Percentiles rank a stretch among this genome's conserved stretches.
phyloP scores from a whole-genome alignment of 2,797 vertebrate species.

The Phoebastria nigripes region DNA sequence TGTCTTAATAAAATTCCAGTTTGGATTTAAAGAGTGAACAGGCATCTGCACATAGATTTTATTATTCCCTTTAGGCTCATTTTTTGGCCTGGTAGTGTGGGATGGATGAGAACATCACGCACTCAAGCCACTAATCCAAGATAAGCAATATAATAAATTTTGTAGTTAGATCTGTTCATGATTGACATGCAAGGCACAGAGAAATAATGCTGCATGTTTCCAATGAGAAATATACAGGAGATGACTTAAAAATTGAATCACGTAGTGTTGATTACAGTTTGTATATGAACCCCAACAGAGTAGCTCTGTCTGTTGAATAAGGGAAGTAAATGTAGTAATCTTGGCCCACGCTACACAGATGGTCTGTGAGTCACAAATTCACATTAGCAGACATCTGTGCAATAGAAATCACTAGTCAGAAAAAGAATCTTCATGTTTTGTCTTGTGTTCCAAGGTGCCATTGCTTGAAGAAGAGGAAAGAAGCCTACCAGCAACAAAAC shows the following conservation, averaged over 20 bases:
- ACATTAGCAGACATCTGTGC: constrained; percentile 40
- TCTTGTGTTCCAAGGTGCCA: background rate
- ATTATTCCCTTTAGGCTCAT: constrained; percentile 15
- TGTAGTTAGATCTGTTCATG: background rate
- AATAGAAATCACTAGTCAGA: background rate
- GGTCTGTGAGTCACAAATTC: constrained; percentile 50
- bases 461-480: background rate
- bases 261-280: constrained; percentile 50
- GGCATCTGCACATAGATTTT: constrained; percentile 17
- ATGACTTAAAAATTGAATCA: constrained; percentile 34
- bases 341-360: constrained; percentile 37
- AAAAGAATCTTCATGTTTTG: background rate
- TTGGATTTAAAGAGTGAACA: constrained; percentile 42
- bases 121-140: constrained; percentile 39
- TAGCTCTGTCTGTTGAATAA: constrained; percentile 26
- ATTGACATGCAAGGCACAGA: constrained; percentile 21
- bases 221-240: background rate
- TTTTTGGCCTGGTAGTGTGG: background rate
- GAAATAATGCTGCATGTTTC: constrained; percentile 15
- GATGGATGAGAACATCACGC: background rate
- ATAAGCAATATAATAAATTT: constrained; percentile 48
- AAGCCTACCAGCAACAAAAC: background rate
- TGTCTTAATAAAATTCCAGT: constrained; percentile 37
- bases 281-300: constrained; percentile 28
- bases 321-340: constrained; percentile 45